Conservation (phyloP, 2,797 vertebrate species). For the Synanceia verrucosa region DNA sequence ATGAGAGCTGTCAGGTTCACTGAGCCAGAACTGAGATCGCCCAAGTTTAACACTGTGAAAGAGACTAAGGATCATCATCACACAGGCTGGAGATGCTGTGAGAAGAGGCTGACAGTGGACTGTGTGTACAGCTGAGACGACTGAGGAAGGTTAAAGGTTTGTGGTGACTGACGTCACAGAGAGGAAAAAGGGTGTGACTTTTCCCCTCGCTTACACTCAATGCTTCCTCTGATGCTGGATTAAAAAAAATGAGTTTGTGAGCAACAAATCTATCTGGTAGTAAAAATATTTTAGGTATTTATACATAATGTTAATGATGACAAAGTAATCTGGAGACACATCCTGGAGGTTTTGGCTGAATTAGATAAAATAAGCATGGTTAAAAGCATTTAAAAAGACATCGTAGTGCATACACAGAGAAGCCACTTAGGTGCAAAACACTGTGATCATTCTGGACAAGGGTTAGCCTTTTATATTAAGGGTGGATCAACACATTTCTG, state of each 20-base stretch:
- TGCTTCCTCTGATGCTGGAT: conserved; percentile 41
- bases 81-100: conserved; percentile 60
- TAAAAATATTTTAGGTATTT: not conserved
- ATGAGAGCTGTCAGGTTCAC: conserved; percentile 51
- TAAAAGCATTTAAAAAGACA: not conserved
- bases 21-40: conserved; percentile 42
- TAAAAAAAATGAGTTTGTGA: conserved; percentile 23
- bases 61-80: conserved; percentile 24
- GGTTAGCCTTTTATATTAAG: not conserved
- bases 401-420: not conserved
- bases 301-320: not conserved
- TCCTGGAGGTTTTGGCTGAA: not conserved
- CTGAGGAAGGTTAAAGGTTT: conserved; percentile 75
- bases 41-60: conserved; percentile 25
- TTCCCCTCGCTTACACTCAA: conserved; percentile 49
- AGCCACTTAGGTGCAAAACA: not conserved
- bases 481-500: not conserved
- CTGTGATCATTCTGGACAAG: not conserved
- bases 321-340: not conserved
- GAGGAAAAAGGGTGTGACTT: conserved; percentile 59
- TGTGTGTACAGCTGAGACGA: conserved; percentile 79
- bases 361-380: not conserved
- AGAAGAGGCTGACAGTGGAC: conserved; percentile 76
- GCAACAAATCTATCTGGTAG: not conserved
- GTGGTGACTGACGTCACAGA: conserved; percentile 72